Conservation (phyloP, 2,797 vertebrate genomes). For the Lerista edwardsae region DNA sequence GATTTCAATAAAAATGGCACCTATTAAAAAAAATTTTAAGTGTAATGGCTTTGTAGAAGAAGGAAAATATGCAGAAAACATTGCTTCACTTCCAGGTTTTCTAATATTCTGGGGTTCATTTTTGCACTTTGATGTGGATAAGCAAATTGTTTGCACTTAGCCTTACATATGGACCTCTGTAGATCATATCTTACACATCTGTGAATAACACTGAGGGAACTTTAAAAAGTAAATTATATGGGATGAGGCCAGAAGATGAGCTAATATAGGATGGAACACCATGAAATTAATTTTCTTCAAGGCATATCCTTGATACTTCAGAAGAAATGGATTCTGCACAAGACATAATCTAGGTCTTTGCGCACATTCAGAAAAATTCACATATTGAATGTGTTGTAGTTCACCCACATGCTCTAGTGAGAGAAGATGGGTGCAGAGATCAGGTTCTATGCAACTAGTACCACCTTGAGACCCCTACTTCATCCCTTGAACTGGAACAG, state of each 20-base stretch:
- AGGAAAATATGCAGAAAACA: slow-evolving; percentile 12
- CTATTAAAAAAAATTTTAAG: slow-evolving; percentile 16
- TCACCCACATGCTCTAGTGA: neutral
- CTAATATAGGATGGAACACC: slow-evolving; percentile 51
- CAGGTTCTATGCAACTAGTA: no score
- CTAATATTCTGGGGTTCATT: slow-evolving; percentile 49
- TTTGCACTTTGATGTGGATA: slow-evolving; percentile 55
- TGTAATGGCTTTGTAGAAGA: slow-evolving; percentile 51
- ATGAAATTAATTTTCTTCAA: slow-evolving; percentile 56
- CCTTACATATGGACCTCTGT: slow-evolving; percentile 56
- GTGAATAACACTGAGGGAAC: slow-evolving; percentile 50
- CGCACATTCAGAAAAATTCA: neutral
- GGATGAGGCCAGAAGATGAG: slow-evolving; percentile 25
- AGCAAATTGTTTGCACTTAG: slow-evolving; percentile 56
- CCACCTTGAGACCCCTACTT: no score
- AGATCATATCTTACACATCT: slow-evolving; percentile 46
- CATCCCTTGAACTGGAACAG: no score
- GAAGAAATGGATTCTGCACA: slow-evolving; percentile 43
- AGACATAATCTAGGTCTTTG: slow-evolving; percentile 7
- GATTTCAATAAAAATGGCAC: slow-evolving; percentile 35
- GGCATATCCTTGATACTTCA: slow-evolving; percentile 42
- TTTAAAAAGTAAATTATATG: slow-evolving; percentile 33
- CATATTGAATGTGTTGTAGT: neutral
- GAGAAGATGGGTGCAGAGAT: no score
- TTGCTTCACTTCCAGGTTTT: slow-evolving; percentile 54